Base-by-base conservation (phyloP, 92 coral and sea anemone species). In the Meandrina meandrites region DNA sequence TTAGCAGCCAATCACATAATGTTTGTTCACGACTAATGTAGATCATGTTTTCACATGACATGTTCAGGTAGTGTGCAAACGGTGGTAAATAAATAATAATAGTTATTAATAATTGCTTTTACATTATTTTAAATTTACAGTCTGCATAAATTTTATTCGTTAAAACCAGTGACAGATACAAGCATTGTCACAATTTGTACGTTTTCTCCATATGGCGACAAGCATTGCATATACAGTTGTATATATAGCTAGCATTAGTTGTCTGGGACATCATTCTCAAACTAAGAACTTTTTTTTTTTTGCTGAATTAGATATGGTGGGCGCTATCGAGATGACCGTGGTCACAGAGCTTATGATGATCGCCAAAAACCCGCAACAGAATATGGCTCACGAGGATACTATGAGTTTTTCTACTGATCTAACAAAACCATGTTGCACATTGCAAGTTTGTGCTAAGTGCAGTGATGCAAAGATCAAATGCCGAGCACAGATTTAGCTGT, bases 341-440 rank as follows among this genome's bases (percentile, higher is more conserved):
- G 93, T 27, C 86, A 94, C 73, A 93, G 93, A 64, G 86, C 76
- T 15, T 80, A 93, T 17, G 94, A 92, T n/a, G 83, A 87, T 81
- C 75, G 94, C 48, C 88, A 88, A 47, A 94, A 90, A 81, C 93
- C 94, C 53, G 94, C 91, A 8, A 93, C 95, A 68, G 93, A 95
- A 64, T 93, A 89, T 86, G 95, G 95, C 22, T 95, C 98, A 17
- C 89, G 90, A 30, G 96, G 98, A 56, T 95, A 84, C 86, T 95
- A 84, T 82, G 93, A 95, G 87, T 87, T 84, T 76, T 95, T 86
- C 93, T 95, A 95, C 87, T 95, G 58, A 88, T 54, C 2, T 62
- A 37, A 71, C 32, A 12, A 27, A 10, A 0, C 28, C 28, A 27
- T n/a, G 21, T n/a, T 15, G 66, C 30, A 48, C 34, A 9, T 45